Evolutionary conservation across 2,888 invertebrate genomes (phyloP), one percentile per base, ranked within the genome.

Genomic region (Tinea pellionella): DNA sequence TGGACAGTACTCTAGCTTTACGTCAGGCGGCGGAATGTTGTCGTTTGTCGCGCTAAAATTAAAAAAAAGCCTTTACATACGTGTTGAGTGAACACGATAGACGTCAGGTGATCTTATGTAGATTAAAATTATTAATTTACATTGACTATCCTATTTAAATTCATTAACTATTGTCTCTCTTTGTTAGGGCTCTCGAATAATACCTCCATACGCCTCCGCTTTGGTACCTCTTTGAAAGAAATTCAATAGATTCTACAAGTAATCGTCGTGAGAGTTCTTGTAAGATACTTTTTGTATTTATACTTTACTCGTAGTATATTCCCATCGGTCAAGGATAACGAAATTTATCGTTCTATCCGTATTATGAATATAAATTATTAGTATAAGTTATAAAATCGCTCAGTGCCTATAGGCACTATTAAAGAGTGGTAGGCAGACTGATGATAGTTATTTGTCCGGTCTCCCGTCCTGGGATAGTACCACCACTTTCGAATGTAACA

Each of bases 251-350:
- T 32, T 15, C 32, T 32, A 4, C 30, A 57, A 57, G 57, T 57
- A 57, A 57, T 57, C 57, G 57, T 32, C 57, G 57, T 57, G 57
- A 57, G 57, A 57, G 32, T 32, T 13, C 32, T 57, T 11, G 24
- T 8, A n/a, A 37, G 11, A 37, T 9, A 37, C 37, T 37, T 37
- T 37, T 37, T 37, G 37, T 37, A 37, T 37, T 37, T 37, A 37
- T 24, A 24, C 24, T 3, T n/a, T 24, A 42, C 42, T 42, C 42
- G 42, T n/a, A n/a, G 42, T 42, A 12, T 47, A 15, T 18, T 47
- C 47, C 3, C 37, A n/a, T 37, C 3, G n/a, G 37, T 37, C 37
- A 37, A 37, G 9, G 37, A 37, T 37, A 37, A 24, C 3, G 6
- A 24, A 24, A 24, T 2, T 2, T 24, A 24, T 24, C 2, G 24